phyloP scores from a whole-genome alignment of 2,888 invertebrate species.

The Alsophila aescularia region DNA sequence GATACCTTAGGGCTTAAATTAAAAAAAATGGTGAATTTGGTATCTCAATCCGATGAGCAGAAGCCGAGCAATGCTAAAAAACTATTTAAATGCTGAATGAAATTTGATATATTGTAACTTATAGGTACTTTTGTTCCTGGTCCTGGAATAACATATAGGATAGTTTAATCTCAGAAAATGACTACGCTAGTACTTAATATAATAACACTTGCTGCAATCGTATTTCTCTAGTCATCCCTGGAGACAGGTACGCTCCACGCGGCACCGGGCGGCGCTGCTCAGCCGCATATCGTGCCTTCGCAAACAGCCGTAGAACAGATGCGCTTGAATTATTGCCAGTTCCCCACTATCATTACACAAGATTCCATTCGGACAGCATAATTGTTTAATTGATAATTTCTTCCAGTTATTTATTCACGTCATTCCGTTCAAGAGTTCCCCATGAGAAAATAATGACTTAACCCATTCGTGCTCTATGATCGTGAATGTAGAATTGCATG shows the following conservation, averaged over 20 bases:
- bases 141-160: no score
- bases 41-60: no score
- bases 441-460: conserved; percentile 62
- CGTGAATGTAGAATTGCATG: conserved; percentile 27
- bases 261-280: conserved; percentile 27
- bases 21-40: no score
- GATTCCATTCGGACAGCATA: conserved; percentile 85
- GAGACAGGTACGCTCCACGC: conserved; percentile 33
- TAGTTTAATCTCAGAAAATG: no score
- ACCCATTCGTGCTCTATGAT: conserved; percentile 67
- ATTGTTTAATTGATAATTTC: conserved; percentile 86
- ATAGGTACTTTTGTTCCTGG: no score
- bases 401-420: conserved; percentile 84
- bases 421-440: conserved; percentile 68
- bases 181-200: no score
- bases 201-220: conserved; percentile 16
- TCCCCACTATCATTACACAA: conserved; percentile 85
- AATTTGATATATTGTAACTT: no score
- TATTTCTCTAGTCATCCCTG: conserved; percentile 24
- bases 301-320: conserved; percentile 83
- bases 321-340: conserved; percentile 82
- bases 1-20: no score
- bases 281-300: conserved; percentile 77
- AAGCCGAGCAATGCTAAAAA: no score
- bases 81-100: no score